Conservation (phyloP, 2,888 invertebrate genomes). For the Chaetoderma sp. region DNA sequence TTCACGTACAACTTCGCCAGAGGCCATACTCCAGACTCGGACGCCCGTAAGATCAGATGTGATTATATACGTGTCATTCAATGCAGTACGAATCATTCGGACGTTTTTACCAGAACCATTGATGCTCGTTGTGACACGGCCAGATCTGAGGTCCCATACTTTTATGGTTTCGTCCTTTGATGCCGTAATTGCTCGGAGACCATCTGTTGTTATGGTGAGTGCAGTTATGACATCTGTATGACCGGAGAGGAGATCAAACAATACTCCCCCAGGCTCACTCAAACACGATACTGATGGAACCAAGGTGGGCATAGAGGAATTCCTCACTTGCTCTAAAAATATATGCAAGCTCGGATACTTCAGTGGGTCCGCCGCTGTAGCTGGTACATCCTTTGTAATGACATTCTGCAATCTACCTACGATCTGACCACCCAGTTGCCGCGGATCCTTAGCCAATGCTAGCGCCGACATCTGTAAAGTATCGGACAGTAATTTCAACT, state of each 20-base stretch:
- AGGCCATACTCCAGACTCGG: conserved; percentile 54
- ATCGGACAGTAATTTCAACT: conserved; percentile 74
- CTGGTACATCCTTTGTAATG: conserved; percentile 58
- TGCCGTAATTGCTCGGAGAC: conserved; percentile 56
- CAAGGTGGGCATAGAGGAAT: conserved; percentile 53
- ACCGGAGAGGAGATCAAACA: conserved; percentile 63
- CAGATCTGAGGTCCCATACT: conserved; percentile 62
- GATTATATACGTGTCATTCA: conserved; percentile 47
- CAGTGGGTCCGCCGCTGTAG: conserved; percentile 58
- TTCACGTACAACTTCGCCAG: conserved; percentile 43
- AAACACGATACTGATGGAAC: conserved; percentile 63
- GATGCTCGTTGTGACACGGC: conserved; percentile 57
- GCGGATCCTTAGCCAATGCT: conserved; percentile 83
- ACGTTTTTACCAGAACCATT: conserved; percentile 56
- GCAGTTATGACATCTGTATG: conserved; percentile 64
- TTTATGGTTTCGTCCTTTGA: conserved; percentile 64
- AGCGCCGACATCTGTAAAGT: conserved; percentile 80
- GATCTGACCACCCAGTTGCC: conserved; percentile 84
- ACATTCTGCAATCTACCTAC: conserved; percentile 69
- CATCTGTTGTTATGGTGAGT: conserved; percentile 57
- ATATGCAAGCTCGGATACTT: conserved; percentile 57
- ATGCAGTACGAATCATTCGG: conserved; percentile 45
- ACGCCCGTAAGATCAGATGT: conserved; percentile 57
- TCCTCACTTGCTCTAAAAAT: conserved; percentile 51
- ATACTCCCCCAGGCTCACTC: conserved; percentile 61